phyloP scores from a whole-genome alignment of 2,113 vertebrate genomes.

The Etheostoma spectabile region DNA sequence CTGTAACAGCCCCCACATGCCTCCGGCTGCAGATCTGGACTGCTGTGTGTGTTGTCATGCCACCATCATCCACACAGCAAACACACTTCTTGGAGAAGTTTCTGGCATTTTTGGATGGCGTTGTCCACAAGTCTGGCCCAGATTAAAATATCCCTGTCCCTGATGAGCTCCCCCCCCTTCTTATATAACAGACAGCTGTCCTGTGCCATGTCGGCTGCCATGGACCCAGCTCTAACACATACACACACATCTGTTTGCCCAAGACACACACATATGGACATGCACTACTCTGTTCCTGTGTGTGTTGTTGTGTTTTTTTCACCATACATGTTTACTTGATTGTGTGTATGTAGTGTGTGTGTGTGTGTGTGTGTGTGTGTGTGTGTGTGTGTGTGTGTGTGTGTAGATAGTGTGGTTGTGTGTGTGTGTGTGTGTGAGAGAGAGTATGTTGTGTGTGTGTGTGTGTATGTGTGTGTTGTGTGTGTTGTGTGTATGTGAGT shows the following conservation, averaged over 20 bases:
- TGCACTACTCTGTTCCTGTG: neutral
- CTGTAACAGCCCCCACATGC: neutral
- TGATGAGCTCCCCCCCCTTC: neutral
- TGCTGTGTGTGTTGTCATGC: neutral
- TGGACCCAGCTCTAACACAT: constrained; percentile 26
- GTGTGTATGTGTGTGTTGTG: too few relatives aligned
- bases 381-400: too few relatives aligned
- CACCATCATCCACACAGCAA: too few relatives aligned
- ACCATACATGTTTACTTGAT: neutral
- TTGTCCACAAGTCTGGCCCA: neutral
- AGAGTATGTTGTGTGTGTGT: too few relatives aligned
- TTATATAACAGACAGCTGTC: constrained; percentile 74
- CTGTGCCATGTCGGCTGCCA: constrained; percentile 30
- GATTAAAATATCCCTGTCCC: neutral
- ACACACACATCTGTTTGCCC: constrained; percentile 64
- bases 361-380: too few relatives aligned
- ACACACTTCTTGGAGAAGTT: too few relatives aligned
- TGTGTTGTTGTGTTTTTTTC: neutral
- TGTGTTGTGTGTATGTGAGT: too few relatives aligned
- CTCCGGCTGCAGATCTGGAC: neutral
- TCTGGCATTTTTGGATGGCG: too few relatives aligned
- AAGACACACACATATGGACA: constrained; percentile 11
- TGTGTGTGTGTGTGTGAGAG: too few relatives aligned
- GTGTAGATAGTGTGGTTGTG: too few relatives aligned
- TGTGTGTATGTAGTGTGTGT: constrained; percentile 3